Conservation (phyloP, 2,888 invertebrate species). For the Emmelina monodactyla region DNA sequence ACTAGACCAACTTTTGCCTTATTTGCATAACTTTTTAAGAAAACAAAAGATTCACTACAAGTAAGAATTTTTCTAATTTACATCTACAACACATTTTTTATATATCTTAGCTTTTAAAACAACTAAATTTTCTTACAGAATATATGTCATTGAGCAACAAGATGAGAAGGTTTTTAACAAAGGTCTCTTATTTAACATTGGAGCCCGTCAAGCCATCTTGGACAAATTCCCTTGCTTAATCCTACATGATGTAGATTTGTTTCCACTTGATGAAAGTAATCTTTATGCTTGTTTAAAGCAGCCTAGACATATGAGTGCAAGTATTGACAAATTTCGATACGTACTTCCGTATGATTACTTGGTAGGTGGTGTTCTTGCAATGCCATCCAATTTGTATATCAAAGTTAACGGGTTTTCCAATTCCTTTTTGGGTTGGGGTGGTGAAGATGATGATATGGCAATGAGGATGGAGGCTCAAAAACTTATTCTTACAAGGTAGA, state of each 20-base stretch:
- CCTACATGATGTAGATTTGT: slow-evolving; percentile 89
- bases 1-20: slow-evolving; percentile 78
- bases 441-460: slow-evolving; percentile 53
- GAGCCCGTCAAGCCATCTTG: slow-evolving; percentile 77
- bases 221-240: slow-evolving; percentile 82
- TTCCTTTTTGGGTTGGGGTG: slow-evolving; percentile 49
- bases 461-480: slow-evolving; percentile 25
- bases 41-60: slow-evolving; percentile 83
- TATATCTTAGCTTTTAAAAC: neutral
- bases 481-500: slow-evolving; percentile 33
- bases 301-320: slow-evolving; percentile 89
- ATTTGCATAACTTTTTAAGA: slow-evolving; percentile 86
- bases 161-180: slow-evolving; percentile 84
- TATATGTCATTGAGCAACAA: slow-evolving; percentile 85
- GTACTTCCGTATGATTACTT: slow-evolving; percentile 26
- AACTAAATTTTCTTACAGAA: slow-evolving; percentile 42
- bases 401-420: slow-evolving; percentile 47
- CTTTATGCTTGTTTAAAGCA: slow-evolving; percentile 80
- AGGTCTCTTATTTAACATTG: slow-evolving; percentile 86
- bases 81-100: neutral
- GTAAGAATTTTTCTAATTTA: slow-evolving; percentile 26
- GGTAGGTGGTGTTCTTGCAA: slow-evolving; percentile 47
- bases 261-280: slow-evolving; percentile 82
- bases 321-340: slow-evolving; percentile 76
- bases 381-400: slow-evolving; percentile 34